phyloP scores from a whole-genome alignment of 2,113 vertebrate species.

The Sula dactylatra region DNA sequence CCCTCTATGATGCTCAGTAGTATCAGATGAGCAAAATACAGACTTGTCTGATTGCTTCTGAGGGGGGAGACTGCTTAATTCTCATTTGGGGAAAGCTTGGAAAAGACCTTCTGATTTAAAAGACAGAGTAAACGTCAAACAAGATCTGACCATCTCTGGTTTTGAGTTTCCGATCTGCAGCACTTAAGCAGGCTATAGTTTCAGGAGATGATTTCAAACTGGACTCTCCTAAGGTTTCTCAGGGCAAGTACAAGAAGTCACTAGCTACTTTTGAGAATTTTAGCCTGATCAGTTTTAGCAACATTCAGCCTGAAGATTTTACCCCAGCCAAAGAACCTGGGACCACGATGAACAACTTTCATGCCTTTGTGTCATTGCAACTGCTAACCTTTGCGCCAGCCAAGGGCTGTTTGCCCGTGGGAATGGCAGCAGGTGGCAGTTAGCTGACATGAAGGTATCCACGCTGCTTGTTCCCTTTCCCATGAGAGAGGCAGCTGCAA shows the following conservation, averaged over 20 bases:
- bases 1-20: background rate
- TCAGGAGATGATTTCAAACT: background rate
- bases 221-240: background rate
- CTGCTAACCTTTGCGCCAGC: background rate
- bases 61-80: background rate
- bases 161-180: background rate
- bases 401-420: fast-evolving
- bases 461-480: background rate
- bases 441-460: background rate
- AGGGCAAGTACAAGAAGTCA: background rate
- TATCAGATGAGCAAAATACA: background rate
- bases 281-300: background rate
- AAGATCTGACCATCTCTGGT: background rate
- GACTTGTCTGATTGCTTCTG: background rate
- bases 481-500: background rate
- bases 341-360: background rate
- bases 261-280: background rate
- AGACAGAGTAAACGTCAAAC: background rate
- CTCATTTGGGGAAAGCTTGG: background rate
- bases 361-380: background rate
- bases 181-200: background rate
- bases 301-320: background rate
- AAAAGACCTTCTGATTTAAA: background rate
- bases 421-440: background rate
- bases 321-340: background rate